These are phyloP conservation scores for Spheniscus humboldti DNA, from an alignment of 2,797 vertebrate genomes.

Conservation along the genomic window DNA sequence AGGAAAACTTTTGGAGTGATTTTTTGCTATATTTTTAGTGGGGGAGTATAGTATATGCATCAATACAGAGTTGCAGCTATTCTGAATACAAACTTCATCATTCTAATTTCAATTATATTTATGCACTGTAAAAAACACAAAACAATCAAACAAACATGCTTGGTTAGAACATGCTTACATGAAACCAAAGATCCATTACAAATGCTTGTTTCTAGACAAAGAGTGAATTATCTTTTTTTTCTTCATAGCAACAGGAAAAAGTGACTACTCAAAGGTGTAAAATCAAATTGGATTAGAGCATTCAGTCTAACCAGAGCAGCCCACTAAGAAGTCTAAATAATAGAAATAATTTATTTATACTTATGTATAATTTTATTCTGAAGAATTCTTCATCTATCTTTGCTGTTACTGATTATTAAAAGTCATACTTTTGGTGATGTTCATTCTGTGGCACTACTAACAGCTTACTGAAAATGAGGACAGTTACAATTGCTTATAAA, in stretches of 20 bases:
- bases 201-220: not conserved
- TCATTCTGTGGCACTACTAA: not conserved
- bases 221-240: not conserved
- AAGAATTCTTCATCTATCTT: not conserved
- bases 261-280: not conserved
- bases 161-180: not conserved
- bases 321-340: not conserved
- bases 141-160: not conserved
- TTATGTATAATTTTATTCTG: not conserved
- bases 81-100: not conserved
- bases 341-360: not conserved
- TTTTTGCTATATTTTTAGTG: not conserved
- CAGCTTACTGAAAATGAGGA: slow-evolving; percentile 2
- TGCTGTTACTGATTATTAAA: not conserved
- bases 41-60: not conserved
- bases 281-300: not conserved
- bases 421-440: not conserved
- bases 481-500: slow-evolving; percentile 9
- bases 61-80: not conserved
- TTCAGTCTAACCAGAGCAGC: not conserved
- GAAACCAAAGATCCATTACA: not conserved
- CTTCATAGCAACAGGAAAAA: not conserved
- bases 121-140: not conserved
- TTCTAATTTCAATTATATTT: not conserved
- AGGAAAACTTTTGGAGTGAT: not conserved